phyloP scores from a whole-genome alignment of 2,113 vertebrate genomes.

The Onychostruthus taczanowskii region DNA sequence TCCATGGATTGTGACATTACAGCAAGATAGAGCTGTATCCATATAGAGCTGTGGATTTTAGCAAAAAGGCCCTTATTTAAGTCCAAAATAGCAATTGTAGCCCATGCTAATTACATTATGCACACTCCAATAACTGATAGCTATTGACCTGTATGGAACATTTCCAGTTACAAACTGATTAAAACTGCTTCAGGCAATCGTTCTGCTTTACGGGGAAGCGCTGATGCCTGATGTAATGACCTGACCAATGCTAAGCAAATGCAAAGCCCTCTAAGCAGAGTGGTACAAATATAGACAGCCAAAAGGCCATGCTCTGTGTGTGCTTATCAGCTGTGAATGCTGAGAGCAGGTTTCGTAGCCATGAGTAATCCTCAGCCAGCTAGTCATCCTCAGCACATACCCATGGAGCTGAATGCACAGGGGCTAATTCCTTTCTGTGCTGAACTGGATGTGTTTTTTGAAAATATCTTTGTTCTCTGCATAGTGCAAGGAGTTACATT shows the following conservation, averaged over 20 bases:
- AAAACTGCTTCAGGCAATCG: background rate
- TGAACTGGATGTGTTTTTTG: background rate
- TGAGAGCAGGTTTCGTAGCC: slow-evolving; percentile 46
- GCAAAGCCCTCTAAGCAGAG: slow-evolving; percentile 16
- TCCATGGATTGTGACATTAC: background rate
- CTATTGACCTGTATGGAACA: slow-evolving; percentile 55
- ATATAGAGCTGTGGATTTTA: background rate
- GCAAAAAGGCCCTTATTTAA: background rate
- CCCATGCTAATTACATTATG: slow-evolving; percentile 37
- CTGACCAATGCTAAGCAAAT: background rate
- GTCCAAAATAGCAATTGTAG: background rate
- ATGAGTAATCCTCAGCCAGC: slow-evolving; percentile 20
- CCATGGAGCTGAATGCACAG: background rate
- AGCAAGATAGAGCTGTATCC: background rate
- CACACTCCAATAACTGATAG: slow-evolving; percentile 8
- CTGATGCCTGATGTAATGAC: slow-evolving; percentile 24
- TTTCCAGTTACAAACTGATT: slow-evolving; percentile 45
- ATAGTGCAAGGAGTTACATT: background rate
- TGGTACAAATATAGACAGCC: slow-evolving; percentile 24
- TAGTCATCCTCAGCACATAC: background rate
- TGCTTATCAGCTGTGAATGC: slow-evolving; percentile 23
- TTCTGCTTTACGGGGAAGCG: background rate
- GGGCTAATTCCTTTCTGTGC: background rate
- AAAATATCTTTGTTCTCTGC: background rate
- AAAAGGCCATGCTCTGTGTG: slow-evolving; percentile 10